Evolutionary conservation across 2,113 vertebrate species (phyloP), one percentile per base, ranked within the genome.

Genomic region (Saguinus midas): DNA sequence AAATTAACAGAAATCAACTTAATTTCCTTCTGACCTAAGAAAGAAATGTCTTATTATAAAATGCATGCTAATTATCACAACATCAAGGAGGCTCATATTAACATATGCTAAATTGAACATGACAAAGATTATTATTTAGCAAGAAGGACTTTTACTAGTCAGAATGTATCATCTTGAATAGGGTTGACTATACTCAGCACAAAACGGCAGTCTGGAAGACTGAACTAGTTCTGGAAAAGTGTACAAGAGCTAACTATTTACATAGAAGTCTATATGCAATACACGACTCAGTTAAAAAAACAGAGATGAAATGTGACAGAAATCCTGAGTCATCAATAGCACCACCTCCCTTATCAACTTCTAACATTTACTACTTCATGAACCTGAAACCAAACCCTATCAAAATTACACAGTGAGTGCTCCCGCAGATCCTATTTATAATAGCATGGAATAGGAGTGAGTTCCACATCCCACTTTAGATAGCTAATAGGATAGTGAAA

Each of bases 371-470:
- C 3, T 80, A 72, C 40, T 85, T 93, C 29, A 58, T 32, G 35
- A 68, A 84, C 80, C 64, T 89, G 83, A 94, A 95, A 94, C 40
- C 32, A 89, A 91, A 81, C 57, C 37, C 93, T 81, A 61, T 7
- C n/a, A 55, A 57, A 12, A 45, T 23, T 75, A 81, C 12, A 45
- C 25, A 61, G 35, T 35, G n/a, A 27, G 6, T 7, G 12, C 61
- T 50, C 37, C 0, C 6, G 37, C 12, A 94, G 37, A 76, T 23
- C 43, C 43, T 89, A 68, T 70, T 79, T 57, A 32, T 18, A 91
- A 58, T 4, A 50, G 23, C 57, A 61, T 1, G 8, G 48, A 43
- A 52, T 6, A 88, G 23, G 10, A 72, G 40, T 57, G 13, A 75
- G 27, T n/a, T 58, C 40, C 35, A 25, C 1, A 50, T 9, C 64